Conservation (phyloP, 2,113 vertebrate genomes). For the Candoia aspera region DNA sequence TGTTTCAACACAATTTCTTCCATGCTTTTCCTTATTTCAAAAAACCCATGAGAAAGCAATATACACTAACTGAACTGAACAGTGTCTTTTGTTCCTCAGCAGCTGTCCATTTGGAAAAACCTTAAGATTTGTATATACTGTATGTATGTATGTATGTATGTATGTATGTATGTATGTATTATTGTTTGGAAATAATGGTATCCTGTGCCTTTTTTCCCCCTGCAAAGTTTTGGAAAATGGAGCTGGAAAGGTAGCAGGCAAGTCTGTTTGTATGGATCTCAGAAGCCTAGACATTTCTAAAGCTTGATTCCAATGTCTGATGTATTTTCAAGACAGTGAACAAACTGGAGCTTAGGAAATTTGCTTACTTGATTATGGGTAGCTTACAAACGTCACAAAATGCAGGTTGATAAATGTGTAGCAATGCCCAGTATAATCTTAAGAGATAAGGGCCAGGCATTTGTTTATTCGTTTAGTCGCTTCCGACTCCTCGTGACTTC, state of each 20-base stretch:
- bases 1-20: background rate
- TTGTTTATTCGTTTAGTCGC: too few relatives aligned
- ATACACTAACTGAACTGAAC: background rate
- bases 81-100: background rate
- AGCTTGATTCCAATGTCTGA: background rate
- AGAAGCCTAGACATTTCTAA: background rate
- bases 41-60: background rate
- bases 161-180: too few relatives aligned
- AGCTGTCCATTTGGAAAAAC: background rate
- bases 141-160: too few relatives aligned
- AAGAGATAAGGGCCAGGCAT: background rate
- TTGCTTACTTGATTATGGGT: background rate
- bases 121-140: background rate
- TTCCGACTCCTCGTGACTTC: too few relatives aligned
- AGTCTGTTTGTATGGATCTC: background rate
- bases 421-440: background rate
- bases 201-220: background rate
- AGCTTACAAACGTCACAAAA: background rate
- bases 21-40: background rate
- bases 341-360: background rate
- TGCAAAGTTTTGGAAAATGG: background rate
- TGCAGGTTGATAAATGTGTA: background rate
- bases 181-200: background rate
- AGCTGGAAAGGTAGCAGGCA: background rate
- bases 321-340: background rate